Percentiles rank a stretch among this genome's conserved stretches.
phyloP scores from a whole-genome alignment of 2,888 invertebrate species.

The Pomacea canaliculata region DNA sequence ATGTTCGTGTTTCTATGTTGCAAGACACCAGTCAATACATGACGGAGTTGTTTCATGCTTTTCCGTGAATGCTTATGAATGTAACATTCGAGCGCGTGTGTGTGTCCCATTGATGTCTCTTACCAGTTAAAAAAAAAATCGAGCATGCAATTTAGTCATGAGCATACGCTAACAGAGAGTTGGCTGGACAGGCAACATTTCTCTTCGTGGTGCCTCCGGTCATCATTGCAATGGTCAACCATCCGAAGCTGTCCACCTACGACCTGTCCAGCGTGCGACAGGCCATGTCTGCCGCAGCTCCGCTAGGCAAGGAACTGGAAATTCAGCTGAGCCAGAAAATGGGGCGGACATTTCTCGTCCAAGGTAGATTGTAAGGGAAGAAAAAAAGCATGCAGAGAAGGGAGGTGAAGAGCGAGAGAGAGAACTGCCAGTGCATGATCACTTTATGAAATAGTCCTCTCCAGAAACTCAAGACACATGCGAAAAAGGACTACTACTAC shows the following conservation, averaged over 20 bases:
- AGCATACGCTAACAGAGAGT: background rate
- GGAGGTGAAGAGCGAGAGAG: too few relatives aligned
- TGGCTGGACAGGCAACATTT: background rate
- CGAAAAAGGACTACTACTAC: too few relatives aligned
- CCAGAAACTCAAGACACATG: too few relatives aligned
- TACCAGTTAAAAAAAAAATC: too few relatives aligned
- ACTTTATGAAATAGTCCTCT: too few relatives aligned
- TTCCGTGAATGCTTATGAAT: background rate
- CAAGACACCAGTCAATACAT: too few relatives aligned
- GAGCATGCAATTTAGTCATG: background rate
- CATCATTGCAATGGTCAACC: background rate
- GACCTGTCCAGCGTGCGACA: conserved; percentile 8
- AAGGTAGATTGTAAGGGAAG: background rate
- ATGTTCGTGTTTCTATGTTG: background rate
- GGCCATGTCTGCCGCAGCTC: conserved; percentile 7
- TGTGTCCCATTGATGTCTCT: background rate
- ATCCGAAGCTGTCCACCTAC: background rate
- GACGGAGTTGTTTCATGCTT: background rate
- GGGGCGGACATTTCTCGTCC: background rate
- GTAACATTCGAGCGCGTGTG: background rate
- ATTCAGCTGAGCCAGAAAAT: background rate
- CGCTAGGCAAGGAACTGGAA: conserved; percentile 5
- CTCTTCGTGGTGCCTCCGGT: conserved; percentile 2
- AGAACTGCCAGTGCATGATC: too few relatives aligned
- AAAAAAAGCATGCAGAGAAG: too few relatives aligned